These are phyloP conservation scores for Scomber colias DNA, from an alignment of 2,113 vertebrate species.

Conservation along the genomic window DNA sequence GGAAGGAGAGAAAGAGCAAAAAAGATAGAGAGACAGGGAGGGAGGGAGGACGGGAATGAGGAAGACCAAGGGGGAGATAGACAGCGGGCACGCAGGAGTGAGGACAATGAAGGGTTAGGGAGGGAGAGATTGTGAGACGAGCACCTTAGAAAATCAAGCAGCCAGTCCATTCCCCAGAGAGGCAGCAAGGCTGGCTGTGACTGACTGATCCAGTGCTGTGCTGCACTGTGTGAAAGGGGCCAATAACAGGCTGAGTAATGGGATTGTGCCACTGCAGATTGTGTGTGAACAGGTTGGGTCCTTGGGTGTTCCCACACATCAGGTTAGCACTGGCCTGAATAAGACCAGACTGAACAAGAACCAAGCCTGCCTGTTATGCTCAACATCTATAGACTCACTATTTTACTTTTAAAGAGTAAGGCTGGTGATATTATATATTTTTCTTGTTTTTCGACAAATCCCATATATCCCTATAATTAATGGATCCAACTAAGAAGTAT, in stretches of 20 bases:
- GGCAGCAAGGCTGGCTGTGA: slow-evolving; percentile 65
- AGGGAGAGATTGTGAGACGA: slow-evolving; percentile 62
- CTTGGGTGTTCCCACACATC: slow-evolving; percentile 73
- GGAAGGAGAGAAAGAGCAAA: slow-evolving; percentile 20
- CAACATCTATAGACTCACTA: slow-evolving; percentile 12
- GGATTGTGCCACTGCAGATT: slow-evolving; percentile 80
- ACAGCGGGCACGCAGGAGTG: slow-evolving; percentile 19
- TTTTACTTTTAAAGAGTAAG: slow-evolving; percentile 22
- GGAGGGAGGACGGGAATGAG: slow-evolving; percentile 1
- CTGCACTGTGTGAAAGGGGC: slow-evolving; percentile 76
- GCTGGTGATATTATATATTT: background rate
- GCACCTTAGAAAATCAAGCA: slow-evolving; percentile 77
- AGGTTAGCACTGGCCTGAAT: slow-evolving; percentile 67
- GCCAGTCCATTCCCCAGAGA: slow-evolving; percentile 73
- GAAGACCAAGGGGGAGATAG: slow-evolving; percentile 39
- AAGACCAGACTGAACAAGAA: slow-evolving; percentile 37
- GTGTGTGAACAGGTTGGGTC: slow-evolving; percentile 78
- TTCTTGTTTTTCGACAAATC: too few relatives aligned
- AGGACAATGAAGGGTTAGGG: slow-evolving; percentile 63
- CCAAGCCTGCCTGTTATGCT: slow-evolving; percentile 44
- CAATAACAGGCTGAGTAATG: slow-evolving; percentile 82
- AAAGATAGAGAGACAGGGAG: slow-evolving; percentile 31
- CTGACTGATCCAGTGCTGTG: slow-evolving; percentile 76
- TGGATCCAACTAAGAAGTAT: too few relatives aligned
- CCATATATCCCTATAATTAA: too few relatives aligned